Evolutionary conservation across 1,140 invertebrate genomes (phyloP), one percentile per base, ranked within the genome.

Genomic region (Zaprionus camerounensis): DNA sequence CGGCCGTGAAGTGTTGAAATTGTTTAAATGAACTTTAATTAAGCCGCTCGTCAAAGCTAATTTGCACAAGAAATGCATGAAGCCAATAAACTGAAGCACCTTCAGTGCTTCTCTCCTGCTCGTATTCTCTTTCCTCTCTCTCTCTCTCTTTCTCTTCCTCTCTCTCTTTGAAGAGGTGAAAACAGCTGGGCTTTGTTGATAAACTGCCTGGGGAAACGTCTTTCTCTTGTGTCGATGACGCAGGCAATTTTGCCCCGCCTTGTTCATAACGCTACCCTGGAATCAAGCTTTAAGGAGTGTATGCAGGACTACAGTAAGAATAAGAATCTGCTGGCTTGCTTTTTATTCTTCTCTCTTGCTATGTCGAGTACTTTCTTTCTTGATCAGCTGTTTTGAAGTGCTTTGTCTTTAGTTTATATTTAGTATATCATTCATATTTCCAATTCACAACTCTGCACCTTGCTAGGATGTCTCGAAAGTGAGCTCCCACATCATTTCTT

Each of bases 121-220:
- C 11, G 3, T 13, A 3, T 13, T 12, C 46, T 24, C 20, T 24
- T 11, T 31, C 24, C 3, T 46, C 9, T 20, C n/a, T 17, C 31
- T 55, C 24, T 26, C 13, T 20, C 24, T 26, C 13, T 17, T 15
- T 26, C 6, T n/a, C 15, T 56, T n/a, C n/a, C 6, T 31, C 4
- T 44, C 2, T 44, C n/a, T n/a, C n/a, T 31, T 20, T 9, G 31
- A 56, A 36, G n/a, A 62, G 28, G 46, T 56, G 22, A 34, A 22
- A 88, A 90, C 84, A 88, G 78, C 85, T 88, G 85, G 59, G 63
- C 44, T 61, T 71, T 72, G 79, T 81, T 88, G 85, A 88, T 88
- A 88, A 88, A 90, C 49, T 76, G 75, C 68, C 71, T 67, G 46
- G 62, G 61, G 24, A 63, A 70, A 53, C 38, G 71, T 73, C 85